phyloP scores from a whole-genome alignment of 2,888 invertebrate genomes.

The Microctonus aethiopoides region DNA sequence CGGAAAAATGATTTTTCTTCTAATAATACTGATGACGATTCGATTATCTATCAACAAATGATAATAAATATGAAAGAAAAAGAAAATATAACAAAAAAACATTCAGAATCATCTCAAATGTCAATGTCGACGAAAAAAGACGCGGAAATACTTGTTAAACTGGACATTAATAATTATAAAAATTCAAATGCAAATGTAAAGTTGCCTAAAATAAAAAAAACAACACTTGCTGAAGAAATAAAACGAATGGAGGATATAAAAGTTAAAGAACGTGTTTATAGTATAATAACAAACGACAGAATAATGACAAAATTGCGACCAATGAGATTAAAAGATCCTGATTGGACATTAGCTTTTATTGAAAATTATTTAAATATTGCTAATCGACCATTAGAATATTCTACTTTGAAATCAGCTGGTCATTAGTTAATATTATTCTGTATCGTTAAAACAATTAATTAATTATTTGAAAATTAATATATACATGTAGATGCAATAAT shows the following conservation, averaged over 20 bases:
- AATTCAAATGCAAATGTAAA: background rate
- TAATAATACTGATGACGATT: slow-evolving; percentile 6
- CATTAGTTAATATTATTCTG: slow-evolving; percentile 14
- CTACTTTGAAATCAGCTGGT: slow-evolving; percentile 28
- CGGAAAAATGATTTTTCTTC: background rate
- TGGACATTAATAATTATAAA: slow-evolving; percentile 2
- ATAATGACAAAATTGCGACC: slow-evolving; percentile 52
- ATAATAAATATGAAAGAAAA: slow-evolving; percentile 22
- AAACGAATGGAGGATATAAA: slow-evolving; percentile 27
- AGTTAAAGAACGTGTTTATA: slow-evolving; percentile 47
- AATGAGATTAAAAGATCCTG: slow-evolving; percentile 50
- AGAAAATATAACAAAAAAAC: background rate
- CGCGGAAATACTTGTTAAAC: slow-evolving; percentile 1
- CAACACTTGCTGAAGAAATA: slow-evolving; percentile 14
- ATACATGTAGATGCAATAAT: slow-evolving; percentile 50
- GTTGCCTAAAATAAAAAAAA: slow-evolving; percentile 29
- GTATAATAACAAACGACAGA: slow-evolving; percentile 53
- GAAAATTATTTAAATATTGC: slow-evolving; percentile 51
- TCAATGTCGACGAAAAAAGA: slow-evolving; percentile 16
- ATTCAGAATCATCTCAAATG: background rate
- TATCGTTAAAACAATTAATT: background rate
- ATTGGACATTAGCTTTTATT: slow-evolving; percentile 53
- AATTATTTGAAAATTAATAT: slow-evolving; percentile 23
- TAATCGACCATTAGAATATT: slow-evolving; percentile 37
- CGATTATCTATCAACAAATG: slow-evolving; percentile 9